These are phyloP conservation scores for Poeciliopsis presidionis DNA, from an alignment of 2,797 vertebrate species.

Conservation along the genomic window DNA sequence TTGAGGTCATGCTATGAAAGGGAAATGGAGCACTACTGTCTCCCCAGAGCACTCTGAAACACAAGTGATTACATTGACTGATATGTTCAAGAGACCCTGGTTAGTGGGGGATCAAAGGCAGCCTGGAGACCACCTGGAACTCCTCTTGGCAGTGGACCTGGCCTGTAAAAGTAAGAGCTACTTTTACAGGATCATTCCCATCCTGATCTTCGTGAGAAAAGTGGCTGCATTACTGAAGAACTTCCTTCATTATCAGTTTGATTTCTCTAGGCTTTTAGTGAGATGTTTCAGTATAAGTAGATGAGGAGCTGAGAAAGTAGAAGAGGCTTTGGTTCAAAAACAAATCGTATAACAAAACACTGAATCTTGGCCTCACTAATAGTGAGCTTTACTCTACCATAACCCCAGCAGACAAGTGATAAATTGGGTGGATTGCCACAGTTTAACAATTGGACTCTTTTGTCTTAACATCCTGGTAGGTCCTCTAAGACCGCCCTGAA, in stretches of 20 bases:
- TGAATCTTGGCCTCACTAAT: slow-evolving; percentile 25
- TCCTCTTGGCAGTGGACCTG: slow-evolving; percentile 62
- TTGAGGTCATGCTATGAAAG: slow-evolving; percentile 77
- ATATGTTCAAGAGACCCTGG: slow-evolving; percentile 68
- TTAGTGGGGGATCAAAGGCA: slow-evolving; percentile 75
- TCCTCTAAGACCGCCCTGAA: slow-evolving; percentile 36
- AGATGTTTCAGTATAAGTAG: slow-evolving; percentile 54
- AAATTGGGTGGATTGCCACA: slow-evolving; percentile 29
- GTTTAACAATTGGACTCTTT: slow-evolving; percentile 40
- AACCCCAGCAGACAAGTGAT: slow-evolving; percentile 20
- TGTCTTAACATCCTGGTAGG: slow-evolving; percentile 31
- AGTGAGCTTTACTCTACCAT: slow-evolving; percentile 29
- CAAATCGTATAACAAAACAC: slow-evolving; percentile 21
- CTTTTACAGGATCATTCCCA: slow-evolving; percentile 62
- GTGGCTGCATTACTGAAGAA: slow-evolving; percentile 54
- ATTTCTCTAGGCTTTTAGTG: slow-evolving; percentile 48
- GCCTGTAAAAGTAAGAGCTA: slow-evolving; percentile 54
- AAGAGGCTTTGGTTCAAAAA: slow-evolving; percentile 31
- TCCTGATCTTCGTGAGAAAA: slow-evolving; percentile 78
- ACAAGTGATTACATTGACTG: slow-evolving; percentile 74
- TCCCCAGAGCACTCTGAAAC: slow-evolving; percentile 70
- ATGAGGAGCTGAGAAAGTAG: slow-evolving; percentile 37
- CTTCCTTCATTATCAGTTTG: slow-evolving; percentile 44
- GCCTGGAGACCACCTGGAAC: slow-evolving; percentile 74
- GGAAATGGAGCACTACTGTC: slow-evolving; percentile 77